Conservation (phyloP, 2,797 vertebrate species). For the Crax fasciolata region DNA sequence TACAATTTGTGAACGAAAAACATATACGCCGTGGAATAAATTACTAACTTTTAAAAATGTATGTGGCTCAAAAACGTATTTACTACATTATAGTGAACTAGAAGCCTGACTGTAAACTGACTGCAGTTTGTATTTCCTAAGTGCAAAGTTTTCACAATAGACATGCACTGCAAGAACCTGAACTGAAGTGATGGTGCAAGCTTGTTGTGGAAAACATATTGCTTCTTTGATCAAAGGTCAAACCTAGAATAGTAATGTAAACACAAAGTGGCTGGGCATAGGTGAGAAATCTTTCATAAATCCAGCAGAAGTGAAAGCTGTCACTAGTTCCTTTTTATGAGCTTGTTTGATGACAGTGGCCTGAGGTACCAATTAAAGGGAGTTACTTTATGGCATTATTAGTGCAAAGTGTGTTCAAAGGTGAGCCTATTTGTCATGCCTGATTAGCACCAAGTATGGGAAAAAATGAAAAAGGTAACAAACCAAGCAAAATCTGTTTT, state of each 20-base stretch:
- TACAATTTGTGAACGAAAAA: background rate
- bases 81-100: background rate
- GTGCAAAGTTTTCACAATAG: constrained; percentile 5
- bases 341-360: constrained; percentile 74
- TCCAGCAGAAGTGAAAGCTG: constrained; percentile 63
- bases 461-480: constrained; percentile 74
- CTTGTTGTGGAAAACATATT: background rate
- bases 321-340: constrained; percentile 78
- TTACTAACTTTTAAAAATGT: constrained; percentile 5
- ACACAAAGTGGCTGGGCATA: background rate
- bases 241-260: constrained; percentile 13
- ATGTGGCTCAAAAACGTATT: constrained; percentile 1
- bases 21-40: background rate
- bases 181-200: background rate
- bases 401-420: constrained; percentile 82
- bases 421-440: constrained; percentile 78
- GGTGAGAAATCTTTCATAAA: constrained; percentile 55
- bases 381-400: constrained; percentile 79
- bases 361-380: constrained; percentile 80
- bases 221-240: constrained; percentile 49
- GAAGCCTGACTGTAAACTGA: constrained; percentile 7
- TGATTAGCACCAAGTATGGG: constrained; percentile 74
- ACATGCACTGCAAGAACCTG: background rate
- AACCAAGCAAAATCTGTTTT: constrained; percentile 46
- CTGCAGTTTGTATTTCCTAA: constrained; percentile 42